Evolutionary conservation across 1,140 invertebrate genomes (phyloP), one percentile per base, ranked within the genome.

Genomic region (Aphis craccivora): DNA sequence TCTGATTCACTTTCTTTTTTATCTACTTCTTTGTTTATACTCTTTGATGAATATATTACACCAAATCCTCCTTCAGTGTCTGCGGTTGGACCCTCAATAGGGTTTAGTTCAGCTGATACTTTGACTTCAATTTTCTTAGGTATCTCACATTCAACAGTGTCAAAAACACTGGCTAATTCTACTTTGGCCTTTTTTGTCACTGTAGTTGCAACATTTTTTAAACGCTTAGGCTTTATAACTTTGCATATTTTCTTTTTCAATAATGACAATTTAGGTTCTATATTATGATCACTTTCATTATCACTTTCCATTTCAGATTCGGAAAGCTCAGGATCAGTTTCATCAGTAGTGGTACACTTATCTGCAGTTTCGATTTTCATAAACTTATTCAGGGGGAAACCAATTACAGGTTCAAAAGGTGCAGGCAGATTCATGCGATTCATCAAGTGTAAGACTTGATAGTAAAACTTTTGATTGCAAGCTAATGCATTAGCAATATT

Each of bases 361-460:
- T 94, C 94, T 37, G 94, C 94, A 55, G 95, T 94, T 93, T 86
- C 93, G 8, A 94, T 94, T 94, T 51, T 93, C 84, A 94, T 40
- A 90, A 45, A 23, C n/a, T 93, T 89, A 30, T 94, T 88, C 51
- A 90, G 23, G 0, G 37, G 9, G 3, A 0, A 30, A 53, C n/a
- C 51, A 86, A 86, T 18, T 0, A 86, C 81, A 18, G 76, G 81
- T 67, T 97, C 96, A 96, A 99, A 99, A n/a, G 98, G 98, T 93
- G 97, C 96, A 60, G 97, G 97, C 86, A 99, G 95, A 95, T 97
- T 98, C 98, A 99, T 99, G 96, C 97, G 98, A 95, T 99, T 99
- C 98, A 99, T 99, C 53, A 99, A 96, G 96, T 99, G 98, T 89
- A 99, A 95, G 14, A 98, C 97, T 96, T 98, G 93, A 53, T 88